Base-by-base conservation (phyloP, 64 coral and sea anemone species). In the Trachythela sp. region DNA sequence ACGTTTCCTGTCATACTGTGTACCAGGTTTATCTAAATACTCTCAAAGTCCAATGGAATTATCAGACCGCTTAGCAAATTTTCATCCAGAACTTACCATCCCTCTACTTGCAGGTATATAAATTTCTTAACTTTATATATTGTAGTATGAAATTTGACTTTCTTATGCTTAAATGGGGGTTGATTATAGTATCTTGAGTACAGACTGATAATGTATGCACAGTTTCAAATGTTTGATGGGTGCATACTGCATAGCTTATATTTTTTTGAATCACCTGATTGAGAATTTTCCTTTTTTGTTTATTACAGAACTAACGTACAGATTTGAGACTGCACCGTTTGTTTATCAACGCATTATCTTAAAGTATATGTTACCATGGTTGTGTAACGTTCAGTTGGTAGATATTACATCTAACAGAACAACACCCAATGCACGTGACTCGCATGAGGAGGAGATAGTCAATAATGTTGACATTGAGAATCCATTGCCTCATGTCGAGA, bases 1-100 rank as follows among this genome's bases (percentile, higher is more conserved):
- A 51, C 96, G 96, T 77, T 99, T 99, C 84, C 94, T 99, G 72
- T 88, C 94, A 0, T 94, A 91, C 41, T 90, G 93, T 60, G 83
- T 84, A 77, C 96, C 96, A 15, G 90, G 91, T 70, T 91, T 99
- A 48, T 99, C 96, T 17, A 86, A 91, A 20, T 99, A 99, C 54
- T 99, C 96, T 13, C 96, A 99, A 48, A 93, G 90, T n/a, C 96
- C 94, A 75, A 91, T 84, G 24, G 90, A 83, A 35, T 87, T 99
- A 17, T 99, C 96, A 40, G 75, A 83, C 58, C 91, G 93, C 9
- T 87, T 99, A 30, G 96, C 96, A 41, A 89, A 48, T 24, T 93
- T 91, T 24, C 96, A 99, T 77, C 96, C 96, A 51, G 96, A 99
- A 91, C 94, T 99, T 39, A 94, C 96, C 2, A 89, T 94, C 84